Percentiles rank a stretch among this genome's conserved stretches.
Evolutionary conservation across 2,113 vertebrate species (phyloP).

Genomic region (Talpa occidentalis): DNA sequence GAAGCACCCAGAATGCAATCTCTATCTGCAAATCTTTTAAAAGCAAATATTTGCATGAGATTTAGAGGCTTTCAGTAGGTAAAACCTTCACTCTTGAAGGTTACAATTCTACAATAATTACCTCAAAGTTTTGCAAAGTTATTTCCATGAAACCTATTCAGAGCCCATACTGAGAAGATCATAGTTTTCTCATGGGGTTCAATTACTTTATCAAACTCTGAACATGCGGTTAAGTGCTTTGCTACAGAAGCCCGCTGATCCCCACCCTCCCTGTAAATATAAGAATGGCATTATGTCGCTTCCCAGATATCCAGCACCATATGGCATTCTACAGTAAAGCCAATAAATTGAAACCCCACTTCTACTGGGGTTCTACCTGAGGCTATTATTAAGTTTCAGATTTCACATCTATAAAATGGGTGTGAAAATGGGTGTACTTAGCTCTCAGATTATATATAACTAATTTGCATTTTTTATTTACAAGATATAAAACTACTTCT

Average conservation of each 20-base stretch:
- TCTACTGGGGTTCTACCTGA: background rate
- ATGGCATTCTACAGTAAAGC: background rate
- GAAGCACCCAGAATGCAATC: background rate
- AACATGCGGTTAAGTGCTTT: background rate
- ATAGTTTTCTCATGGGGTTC: background rate
- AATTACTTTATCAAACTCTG: background rate
- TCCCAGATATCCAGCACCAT: background rate
- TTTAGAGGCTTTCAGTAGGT: background rate
- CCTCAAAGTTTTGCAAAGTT: background rate
- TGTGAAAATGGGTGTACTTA: background rate
- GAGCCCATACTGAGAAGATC: background rate
- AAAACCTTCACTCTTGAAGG: background rate
- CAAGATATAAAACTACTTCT: constrained; percentile 1
- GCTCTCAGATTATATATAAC: background rate
- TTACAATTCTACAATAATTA: background rate
- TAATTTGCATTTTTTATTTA: constrained; percentile 15
- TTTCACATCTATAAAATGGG: background rate
- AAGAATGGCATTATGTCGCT: background rate
- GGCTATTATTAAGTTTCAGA: background rate
- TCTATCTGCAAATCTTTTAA: background rate
- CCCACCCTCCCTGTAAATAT: background rate
- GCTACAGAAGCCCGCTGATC: background rate
- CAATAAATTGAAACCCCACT: background rate
- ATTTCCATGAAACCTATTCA: background rate
- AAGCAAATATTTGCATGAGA: constrained; percentile 12